Evolutionary conservation across 2,888 invertebrate genomes (phyloP).

Genomic region (Rugalucina vietnamica): DNA sequence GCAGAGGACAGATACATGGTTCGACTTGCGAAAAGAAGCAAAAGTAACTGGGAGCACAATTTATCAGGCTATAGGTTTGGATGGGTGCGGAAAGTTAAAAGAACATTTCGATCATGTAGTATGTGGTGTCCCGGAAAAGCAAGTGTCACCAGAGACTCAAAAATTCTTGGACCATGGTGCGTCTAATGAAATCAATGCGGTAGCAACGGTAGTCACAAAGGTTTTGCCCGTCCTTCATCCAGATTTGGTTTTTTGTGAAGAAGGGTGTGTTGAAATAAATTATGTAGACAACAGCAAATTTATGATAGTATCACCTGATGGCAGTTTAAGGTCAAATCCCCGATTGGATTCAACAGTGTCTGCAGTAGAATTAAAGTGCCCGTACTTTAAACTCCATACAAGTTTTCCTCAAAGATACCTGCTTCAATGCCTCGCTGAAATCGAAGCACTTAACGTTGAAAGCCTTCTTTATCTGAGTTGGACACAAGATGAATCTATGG

Average conservation of each 20-base stretch:
- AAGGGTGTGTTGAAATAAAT: constrained; percentile 1
- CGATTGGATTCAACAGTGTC: not conserved
- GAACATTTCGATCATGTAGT: not conserved
- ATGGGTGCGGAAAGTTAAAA: not conserved
- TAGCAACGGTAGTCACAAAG: constrained; percentile 14
- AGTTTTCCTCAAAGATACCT: no score
- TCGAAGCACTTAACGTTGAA: no score
- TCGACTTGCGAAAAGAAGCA: not conserved
- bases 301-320: constrained; percentile 27
- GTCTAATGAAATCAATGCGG: constrained; percentile 20
- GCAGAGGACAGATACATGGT: constrained; percentile 11
- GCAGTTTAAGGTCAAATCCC: not conserved
- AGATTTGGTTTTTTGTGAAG: constrained; percentile 24
- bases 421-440: no score
- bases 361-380: constrained; percentile 54
- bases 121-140: not conserved
- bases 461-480: no score
- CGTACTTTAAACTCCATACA: no score
- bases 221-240: constrained; percentile 8
- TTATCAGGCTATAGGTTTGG: constrained; percentile 4
- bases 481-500: no score
- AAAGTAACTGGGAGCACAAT: constrained; percentile 14
- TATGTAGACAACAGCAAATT: constrained; percentile 9
- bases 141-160: not conserved
- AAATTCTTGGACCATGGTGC: constrained; percentile 13